A percentile compares a stretch with the other conserved stretches of the same genome.
Conservation (phyloP, 2,113 vertebrate species). For the Centropus unirufus region DNA sequence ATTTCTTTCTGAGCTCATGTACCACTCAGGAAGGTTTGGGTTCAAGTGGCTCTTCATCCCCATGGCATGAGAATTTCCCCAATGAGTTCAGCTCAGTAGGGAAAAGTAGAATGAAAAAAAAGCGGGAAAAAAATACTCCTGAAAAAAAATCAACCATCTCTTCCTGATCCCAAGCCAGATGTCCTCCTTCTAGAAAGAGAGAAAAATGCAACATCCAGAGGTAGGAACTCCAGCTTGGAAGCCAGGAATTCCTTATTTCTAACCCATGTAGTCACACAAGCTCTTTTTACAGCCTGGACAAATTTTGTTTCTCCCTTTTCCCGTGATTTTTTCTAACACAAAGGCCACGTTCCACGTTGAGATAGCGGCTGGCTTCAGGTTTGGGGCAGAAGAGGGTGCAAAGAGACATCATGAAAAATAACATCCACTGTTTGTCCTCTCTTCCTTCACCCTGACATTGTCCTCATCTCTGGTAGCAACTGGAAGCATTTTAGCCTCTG, state of each 20-base stretch:
- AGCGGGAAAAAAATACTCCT: neutral
- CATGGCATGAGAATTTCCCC: neutral
- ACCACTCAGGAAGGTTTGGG: neutral
- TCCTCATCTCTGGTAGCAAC: neutral
- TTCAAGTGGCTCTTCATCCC: neutral
- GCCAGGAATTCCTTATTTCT: constrained; percentile 29
- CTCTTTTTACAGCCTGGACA: neutral
- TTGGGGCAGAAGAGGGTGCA: neutral
- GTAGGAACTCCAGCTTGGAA: neutral
- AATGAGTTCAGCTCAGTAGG: neutral
- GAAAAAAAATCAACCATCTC: neutral
- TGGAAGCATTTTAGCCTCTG: neutral
- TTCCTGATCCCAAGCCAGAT: neutral
- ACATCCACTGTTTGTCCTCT: neutral
- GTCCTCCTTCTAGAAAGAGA: neutral
- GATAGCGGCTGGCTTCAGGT: neutral
- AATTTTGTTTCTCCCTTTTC: neutral
- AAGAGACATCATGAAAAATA: neutral
- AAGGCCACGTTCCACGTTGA: neutral
- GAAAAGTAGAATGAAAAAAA: neutral
- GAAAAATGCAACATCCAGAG: constrained; percentile 29
- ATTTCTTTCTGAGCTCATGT: neutral
- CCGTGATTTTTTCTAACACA: neutral
- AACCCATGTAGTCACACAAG: neutral
- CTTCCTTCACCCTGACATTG: neutral